phyloP scores from a whole-genome alignment of 1,140 invertebrate species.

The Portunus trituberculatus region DNA sequence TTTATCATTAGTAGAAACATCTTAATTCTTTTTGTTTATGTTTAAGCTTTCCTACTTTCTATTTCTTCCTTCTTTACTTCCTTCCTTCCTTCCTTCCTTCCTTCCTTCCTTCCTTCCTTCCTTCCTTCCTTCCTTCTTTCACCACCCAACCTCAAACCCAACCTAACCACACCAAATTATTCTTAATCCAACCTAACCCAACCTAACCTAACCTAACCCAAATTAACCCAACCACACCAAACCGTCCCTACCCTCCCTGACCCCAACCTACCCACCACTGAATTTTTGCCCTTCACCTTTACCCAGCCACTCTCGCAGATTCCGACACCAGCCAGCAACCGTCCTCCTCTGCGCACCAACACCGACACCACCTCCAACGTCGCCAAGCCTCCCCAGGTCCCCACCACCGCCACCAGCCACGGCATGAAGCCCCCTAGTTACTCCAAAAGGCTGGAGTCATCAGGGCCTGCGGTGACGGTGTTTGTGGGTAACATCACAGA shows the following conservation, averaged over 20 bases:
- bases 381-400: constrained; percentile 31
- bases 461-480: constrained; percentile 95
- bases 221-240: not conserved
- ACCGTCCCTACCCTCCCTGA: not conserved
- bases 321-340: constrained; percentile 58
- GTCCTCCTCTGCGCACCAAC: constrained; percentile 45
- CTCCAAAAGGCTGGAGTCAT: constrained; percentile 79
- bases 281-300: too few relatives aligned
- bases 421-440: constrained; percentile 76
- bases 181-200: not conserved
- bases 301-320: constrained; percentile 58
- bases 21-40: not conserved
- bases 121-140: not conserved
- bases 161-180: too few relatives aligned
- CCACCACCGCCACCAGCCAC: constrained; percentile 33
- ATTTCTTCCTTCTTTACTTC: not conserved
- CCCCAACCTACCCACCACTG: not conserved
- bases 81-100: not conserved
- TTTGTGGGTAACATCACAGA: constrained; percentile 99
- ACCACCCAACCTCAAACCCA: too few relatives aligned
- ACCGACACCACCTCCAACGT: constrained; percentile 48
- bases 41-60: not conserved
- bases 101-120: not conserved
- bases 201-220: not conserved
- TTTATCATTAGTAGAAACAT: too few relatives aligned